Percentiles rank a stretch among this genome's conserved stretches.
Conservation (phyloP, 2,113 vertebrate genomes). For the Narcine bancroftii region DNA sequence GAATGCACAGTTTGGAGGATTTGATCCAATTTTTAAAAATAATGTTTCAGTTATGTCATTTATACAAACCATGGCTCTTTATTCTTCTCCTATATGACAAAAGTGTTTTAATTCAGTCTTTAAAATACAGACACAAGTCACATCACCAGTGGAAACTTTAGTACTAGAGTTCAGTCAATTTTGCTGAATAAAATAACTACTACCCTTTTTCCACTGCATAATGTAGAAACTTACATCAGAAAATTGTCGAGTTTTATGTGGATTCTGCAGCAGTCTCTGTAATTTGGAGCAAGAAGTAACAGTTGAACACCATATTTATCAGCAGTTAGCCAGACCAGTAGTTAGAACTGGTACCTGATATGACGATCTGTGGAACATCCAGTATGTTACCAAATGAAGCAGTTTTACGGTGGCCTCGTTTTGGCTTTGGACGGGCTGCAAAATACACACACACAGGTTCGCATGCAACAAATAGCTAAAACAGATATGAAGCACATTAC, state of each 20-base stretch:
- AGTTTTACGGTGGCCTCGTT: conserved; percentile 99
- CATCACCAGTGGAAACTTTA: not conserved
- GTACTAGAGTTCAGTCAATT: not conserved
- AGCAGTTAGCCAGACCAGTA: conserved; percentile 44
- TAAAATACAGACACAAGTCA: not conserved
- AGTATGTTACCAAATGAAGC: conserved; percentile 99
- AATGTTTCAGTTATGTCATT: not conserved
- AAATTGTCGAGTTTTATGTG: conserved; percentile 50
- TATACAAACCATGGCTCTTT: not conserved
- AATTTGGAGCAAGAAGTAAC: conserved; percentile 75
- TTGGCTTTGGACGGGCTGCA: conserved; percentile 86
- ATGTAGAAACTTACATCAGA: conserved; percentile 44
- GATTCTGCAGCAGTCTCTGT: conserved; percentile 39
- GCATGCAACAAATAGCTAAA: conserved; percentile 73
- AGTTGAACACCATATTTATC: conserved; percentile 59
- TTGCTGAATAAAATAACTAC: not conserved
- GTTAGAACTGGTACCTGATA: conserved; percentile 84
- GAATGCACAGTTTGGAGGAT: not conserved
- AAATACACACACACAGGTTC: conserved; percentile 86
- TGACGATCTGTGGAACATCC: conserved; percentile 98
- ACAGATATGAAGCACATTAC: conserved; percentile 58
- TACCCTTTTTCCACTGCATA: not conserved
- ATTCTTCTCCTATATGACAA: not conserved
- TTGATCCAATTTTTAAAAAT: not conserved
- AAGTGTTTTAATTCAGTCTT: not conserved